A percentile compares a stretch with the other conserved stretches of the same genome.
These are phyloP conservation scores for Epizoanthus fatuus DNA, from an alignment of 92 coral and sea anemone genomes.

Conservation along the genomic window DNA sequence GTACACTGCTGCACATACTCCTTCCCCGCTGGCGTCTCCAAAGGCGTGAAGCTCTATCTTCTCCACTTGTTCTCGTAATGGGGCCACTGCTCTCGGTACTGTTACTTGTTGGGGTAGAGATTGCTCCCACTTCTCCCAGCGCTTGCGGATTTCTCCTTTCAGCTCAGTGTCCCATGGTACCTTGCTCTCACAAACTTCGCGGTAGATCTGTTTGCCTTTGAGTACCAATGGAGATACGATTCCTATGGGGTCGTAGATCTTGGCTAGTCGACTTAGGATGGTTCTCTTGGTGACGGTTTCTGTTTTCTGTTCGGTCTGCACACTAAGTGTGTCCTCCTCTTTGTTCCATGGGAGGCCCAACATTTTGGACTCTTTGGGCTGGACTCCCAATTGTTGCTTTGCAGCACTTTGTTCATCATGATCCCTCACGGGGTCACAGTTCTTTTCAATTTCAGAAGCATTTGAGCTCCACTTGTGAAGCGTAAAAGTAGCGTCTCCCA, in stretches of 20 bases:
- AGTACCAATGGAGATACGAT: slow-evolving; percentile 25
- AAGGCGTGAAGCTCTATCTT: slow-evolving; percentile 16
- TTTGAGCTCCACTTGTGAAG: slow-evolving; percentile 68
- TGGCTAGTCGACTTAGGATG: slow-evolving; percentile 20
- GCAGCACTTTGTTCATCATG: slow-evolving; percentile 39
- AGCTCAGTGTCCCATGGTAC: slow-evolving; percentile 57
- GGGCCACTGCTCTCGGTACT: slow-evolving; percentile 32
- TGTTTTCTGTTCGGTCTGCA: slow-evolving; percentile 11
- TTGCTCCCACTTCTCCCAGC: slow-evolving; percentile 47
- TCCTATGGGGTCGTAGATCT: slow-evolving; percentile 55
- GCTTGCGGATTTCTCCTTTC: background rate
- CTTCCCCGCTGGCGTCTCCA: slow-evolving; percentile 25
- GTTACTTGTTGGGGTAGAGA: slow-evolving; percentile 12
- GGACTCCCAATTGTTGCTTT: slow-evolving; percentile 43
- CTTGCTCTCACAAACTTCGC: slow-evolving; percentile 42
- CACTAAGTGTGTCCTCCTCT: slow-evolving; percentile 35
- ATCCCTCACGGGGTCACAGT: slow-evolving; percentile 13
- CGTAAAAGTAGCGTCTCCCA: slow-evolving; percentile 57
- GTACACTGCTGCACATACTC: slow-evolving; percentile 48
- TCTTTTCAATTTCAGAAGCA: slow-evolving; percentile 50
- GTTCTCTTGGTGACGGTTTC: slow-evolving; percentile 33
- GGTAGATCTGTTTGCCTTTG: slow-evolving; percentile 48
- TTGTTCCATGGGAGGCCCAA: slow-evolving; percentile 54
- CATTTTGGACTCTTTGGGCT: slow-evolving; percentile 45
- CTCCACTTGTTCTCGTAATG: background rate